Base-by-base conservation (phyloP, 1,140 invertebrate species). In the Alviniconcha marisindica region DNA sequence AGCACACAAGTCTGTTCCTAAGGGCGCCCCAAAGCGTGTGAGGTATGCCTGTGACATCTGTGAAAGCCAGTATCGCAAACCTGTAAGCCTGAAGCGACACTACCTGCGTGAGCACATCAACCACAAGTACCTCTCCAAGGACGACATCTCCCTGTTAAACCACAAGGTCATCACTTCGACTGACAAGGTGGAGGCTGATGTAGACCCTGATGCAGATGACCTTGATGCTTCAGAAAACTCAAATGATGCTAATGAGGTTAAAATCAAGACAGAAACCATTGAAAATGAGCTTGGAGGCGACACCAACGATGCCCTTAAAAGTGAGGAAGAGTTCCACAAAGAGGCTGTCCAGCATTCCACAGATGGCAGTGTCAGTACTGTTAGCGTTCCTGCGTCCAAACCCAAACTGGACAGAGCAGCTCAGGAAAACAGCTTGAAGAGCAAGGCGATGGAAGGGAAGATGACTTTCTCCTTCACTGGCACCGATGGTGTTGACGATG, bases 31-130 rank as follows among this genome's bases (percentile, higher is more conserved):
- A 21, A 80, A 63, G 44, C 40, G 40, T 21, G 36, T 51, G 10
- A 90, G 93, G n/a, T 94, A 91, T 80, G 91, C 91, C 36, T 95
- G 95, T 91, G 94, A 95, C 86, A 92, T 95, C 33, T 95, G 95
- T 88, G 86, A 86, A 10, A 92, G 91, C 5, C 87, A 93, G 1
- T 95, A 95, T 87, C 90, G 93, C 51, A 93, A 94, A 82, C 92
- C 92, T n/a, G 94, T 94, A 82, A 95, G 94, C 86, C 87, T 95
- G 5, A 95, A 95, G 85, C 90, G 94, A 36, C 95, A 95, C 87
- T 95, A 94, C 82, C 84, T 95, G 33, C 89, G 94, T n/a, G 92
- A 91, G 83, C 95, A 95, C 88, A 92, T 95, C 5, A 94, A 95
- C 84, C 91, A 92, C 83, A 90, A 92, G 78, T 94, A 94, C 87